Conservation (phyloP, 2,113 vertebrate species). For the Phylloscopus whistleri region DNA sequence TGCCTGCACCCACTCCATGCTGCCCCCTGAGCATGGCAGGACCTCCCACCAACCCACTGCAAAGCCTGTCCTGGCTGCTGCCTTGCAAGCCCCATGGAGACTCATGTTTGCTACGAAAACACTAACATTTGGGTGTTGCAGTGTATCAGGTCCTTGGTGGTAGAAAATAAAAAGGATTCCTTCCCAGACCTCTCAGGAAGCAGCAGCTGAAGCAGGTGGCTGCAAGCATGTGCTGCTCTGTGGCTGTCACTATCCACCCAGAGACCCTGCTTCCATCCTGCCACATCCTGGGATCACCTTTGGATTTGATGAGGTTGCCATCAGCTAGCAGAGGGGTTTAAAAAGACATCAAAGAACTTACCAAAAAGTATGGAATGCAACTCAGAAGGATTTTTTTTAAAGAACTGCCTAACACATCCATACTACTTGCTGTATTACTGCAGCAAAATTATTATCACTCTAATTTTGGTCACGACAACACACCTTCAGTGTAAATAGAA, state of each 20-base stretch:
- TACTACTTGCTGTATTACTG: background rate
- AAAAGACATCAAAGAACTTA: background rate
- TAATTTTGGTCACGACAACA: background rate
- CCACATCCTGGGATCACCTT: background rate
- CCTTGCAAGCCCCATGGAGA: background rate
- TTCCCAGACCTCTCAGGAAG: background rate
- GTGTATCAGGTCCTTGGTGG: background rate
- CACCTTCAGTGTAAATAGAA: background rate
- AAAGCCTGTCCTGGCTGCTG: background rate
- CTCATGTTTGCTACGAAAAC: background rate
- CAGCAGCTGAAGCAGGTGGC: background rate
- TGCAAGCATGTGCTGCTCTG: background rate
- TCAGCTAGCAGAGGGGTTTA: background rate
- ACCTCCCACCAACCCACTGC: background rate
- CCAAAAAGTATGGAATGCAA: background rate
- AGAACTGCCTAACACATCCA: background rate
- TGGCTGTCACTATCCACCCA: background rate
- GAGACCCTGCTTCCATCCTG: background rate
- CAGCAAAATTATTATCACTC: background rate
- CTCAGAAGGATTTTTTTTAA: background rate
- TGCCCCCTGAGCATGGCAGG: background rate
- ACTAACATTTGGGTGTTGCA: background rate
- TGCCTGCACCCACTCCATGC: background rate
- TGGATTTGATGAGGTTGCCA: background rate
- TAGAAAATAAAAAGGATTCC: background rate